phyloP scores from a whole-genome alignment of 2,797 vertebrate species.

The Loriculus beryllinus region DNA sequence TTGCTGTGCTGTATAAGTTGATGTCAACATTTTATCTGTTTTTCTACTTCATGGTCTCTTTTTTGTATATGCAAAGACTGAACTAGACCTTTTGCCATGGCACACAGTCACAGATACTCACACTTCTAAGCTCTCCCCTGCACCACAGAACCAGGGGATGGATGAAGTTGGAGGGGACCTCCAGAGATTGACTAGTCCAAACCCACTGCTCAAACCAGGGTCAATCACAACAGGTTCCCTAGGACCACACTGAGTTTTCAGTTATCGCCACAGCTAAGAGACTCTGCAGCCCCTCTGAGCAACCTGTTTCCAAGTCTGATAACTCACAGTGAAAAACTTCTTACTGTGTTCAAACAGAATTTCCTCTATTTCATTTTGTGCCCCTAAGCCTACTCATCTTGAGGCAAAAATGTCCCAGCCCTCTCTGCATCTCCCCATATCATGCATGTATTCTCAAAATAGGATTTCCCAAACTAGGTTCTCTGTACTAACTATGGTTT shows the following conservation, averaged over 20 bases:
- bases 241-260: not conserved
- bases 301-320: not conserved
- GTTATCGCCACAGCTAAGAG: accelerated
- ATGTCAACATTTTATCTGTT: not conserved
- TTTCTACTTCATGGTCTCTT: not conserved
- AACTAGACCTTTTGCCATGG: not conserved
- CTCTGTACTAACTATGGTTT: not conserved
- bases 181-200: not conserved
- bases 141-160: not conserved
- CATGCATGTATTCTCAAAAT: not conserved
- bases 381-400: not conserved
- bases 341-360: not conserved
- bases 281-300: not conserved
- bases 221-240: not conserved
- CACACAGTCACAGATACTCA: not conserved
- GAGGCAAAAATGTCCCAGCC: not conserved
- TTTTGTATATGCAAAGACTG: not conserved
- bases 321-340: not conserved
- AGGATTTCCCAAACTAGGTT: not conserved
- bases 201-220: not conserved
- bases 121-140: not conserved
- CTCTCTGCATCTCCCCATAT: accelerated
- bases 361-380: not conserved
- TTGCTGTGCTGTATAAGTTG: not conserved
- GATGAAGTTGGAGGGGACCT: not conserved